phyloP scores from a whole-genome alignment of 2,888 invertebrate genomes.

The Schizaphis graminum region DNA sequence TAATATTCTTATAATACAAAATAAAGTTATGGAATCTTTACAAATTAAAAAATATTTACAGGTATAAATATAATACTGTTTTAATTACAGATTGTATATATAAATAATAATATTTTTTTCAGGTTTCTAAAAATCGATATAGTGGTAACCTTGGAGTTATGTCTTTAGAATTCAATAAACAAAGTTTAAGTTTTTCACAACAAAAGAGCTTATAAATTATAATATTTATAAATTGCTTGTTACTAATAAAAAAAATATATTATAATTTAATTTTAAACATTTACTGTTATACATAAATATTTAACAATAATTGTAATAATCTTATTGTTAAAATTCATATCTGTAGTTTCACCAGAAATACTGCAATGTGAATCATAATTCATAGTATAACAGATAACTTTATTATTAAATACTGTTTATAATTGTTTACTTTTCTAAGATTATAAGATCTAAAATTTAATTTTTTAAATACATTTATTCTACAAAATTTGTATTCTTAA shows the following conservation, averaged over 20 bases:
- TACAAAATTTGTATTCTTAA: too few relatives aligned
- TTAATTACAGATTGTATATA: not conserved
- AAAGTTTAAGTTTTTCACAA: conserved; percentile 81
- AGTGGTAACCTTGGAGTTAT: conserved; percentile 94
- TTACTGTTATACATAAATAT: not conserved
- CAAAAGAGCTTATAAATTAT: conserved; percentile 7
- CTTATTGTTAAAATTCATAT: too few relatives aligned
- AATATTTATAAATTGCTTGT: not conserved
- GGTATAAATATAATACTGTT: conserved; percentile 71
- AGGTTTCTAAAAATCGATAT: conserved; percentile 95
- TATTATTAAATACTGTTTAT: too few relatives aligned
- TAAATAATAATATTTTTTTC: conserved; percentile 68
- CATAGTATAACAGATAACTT: too few relatives aligned
- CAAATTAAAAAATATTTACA: conserved; percentile 89
- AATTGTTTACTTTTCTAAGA: too few relatives aligned
- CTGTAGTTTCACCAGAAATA: too few relatives aligned
- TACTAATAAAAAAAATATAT: not conserved
- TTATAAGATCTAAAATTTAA: too few relatives aligned
- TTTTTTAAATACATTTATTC: too few relatives aligned
- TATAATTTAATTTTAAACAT: not conserved
- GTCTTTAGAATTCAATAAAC: conserved; percentile 87
- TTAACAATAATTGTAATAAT: not conserved
- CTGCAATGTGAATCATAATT: too few relatives aligned
- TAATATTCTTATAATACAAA: conserved; percentile 95
- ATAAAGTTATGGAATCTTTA: conserved; percentile 79